Conservation (phyloP, 1,140 invertebrate genomes). For the Micrasema longulum region DNA sequence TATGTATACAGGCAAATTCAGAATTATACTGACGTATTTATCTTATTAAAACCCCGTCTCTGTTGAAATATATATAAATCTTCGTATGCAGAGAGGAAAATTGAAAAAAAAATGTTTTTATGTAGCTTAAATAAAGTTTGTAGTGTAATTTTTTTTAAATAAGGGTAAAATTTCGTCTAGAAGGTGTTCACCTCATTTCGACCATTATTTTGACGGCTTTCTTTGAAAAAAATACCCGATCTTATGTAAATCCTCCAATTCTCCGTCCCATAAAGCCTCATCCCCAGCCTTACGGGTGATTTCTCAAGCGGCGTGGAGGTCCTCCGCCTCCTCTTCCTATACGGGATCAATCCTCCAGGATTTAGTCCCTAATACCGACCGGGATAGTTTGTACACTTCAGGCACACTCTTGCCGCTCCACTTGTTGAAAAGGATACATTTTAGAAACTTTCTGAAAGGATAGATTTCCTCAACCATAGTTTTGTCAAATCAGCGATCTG, state of each 20-base stretch:
- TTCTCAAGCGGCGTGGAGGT: background rate
- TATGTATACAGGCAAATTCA: too few relatives aligned
- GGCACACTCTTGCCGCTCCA: background rate
- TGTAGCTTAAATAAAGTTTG: too few relatives aligned
- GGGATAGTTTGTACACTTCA: background rate
- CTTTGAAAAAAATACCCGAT: conserved; percentile 8
- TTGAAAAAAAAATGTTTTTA: too few relatives aligned
- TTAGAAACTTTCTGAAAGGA: conserved; percentile 1
- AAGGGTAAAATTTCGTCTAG: too few relatives aligned
- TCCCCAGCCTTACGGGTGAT: background rate
- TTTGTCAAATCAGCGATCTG: too few relatives aligned
- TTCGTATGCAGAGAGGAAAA: too few relatives aligned
- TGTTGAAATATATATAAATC: too few relatives aligned
- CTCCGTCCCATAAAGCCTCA: conserved; percentile 28
- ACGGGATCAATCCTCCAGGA: conserved; percentile 10
- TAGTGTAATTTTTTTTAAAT: too few relatives aligned
- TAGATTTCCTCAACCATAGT: background rate
- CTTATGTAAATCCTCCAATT: conserved; percentile 30
- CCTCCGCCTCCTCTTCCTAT: background rate
- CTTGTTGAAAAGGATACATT: too few relatives aligned
- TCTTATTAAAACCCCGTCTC: too few relatives aligned
- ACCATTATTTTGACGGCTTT: background rate
- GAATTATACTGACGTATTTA: too few relatives aligned
- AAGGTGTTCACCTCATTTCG: too few relatives aligned
- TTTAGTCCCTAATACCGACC: background rate